phyloP scores from a whole-genome alignment of 2,888 invertebrate species.

The Harmothoe impar region DNA sequence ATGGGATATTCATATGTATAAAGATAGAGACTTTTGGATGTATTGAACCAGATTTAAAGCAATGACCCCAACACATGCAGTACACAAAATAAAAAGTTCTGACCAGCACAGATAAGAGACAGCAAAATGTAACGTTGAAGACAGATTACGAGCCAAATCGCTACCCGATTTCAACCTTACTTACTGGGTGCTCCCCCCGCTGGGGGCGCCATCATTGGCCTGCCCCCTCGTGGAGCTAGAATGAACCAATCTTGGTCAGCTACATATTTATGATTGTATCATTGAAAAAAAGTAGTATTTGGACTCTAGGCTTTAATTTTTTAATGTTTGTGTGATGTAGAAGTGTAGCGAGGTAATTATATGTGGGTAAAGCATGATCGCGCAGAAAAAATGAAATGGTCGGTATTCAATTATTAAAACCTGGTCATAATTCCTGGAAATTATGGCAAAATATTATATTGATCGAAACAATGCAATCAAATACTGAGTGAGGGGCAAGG shows the following conservation, averaged over 20 bases:
- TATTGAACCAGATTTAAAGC: too few relatives aligned
- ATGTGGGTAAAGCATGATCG: constrained; percentile 10
- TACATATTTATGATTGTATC: background rate
- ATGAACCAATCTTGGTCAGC: constrained; percentile 9
- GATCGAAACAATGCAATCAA: background rate
- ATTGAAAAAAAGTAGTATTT: too few relatives aligned
- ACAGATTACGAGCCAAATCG: background rate
- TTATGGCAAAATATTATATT: background rate
- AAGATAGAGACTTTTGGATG: too few relatives aligned
- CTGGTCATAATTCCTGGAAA: background rate
- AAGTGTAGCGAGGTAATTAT: too few relatives aligned
- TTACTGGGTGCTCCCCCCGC: background rate
- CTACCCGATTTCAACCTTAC: constrained; percentile 13
- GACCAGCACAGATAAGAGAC: background rate
- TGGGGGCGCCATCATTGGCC: constrained; percentile 21
- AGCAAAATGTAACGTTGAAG: background rate
- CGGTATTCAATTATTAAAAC: too few relatives aligned
- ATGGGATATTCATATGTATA: too few relatives aligned
- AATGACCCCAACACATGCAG: background rate
- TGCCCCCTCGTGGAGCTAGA: background rate
- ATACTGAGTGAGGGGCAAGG: background rate
- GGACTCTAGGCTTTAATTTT: background rate
- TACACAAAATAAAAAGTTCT: background rate
- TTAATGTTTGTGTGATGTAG: too few relatives aligned
- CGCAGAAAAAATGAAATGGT: too few relatives aligned